Evolutionary conservation across 1,140 invertebrate species (phyloP), one percentile per base, ranked within the genome.

Genomic region (Philotrypesis tridentata): DNA sequence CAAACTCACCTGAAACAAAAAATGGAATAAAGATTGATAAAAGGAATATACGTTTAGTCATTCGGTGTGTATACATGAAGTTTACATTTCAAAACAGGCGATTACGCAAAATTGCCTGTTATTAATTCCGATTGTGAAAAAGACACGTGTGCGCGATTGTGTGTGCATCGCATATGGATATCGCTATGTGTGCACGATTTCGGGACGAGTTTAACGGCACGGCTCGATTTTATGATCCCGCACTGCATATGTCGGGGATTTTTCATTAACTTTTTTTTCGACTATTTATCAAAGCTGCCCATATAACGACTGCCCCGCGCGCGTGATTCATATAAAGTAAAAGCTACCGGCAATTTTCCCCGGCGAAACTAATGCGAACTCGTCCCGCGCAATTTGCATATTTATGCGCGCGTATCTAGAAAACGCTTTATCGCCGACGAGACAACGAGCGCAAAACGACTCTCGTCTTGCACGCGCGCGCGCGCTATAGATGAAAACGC

Each of bases 251-350:
- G 12, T 1, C 37, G 37, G 3, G 8, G 3, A 1, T 1, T 14
- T 14, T 43, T 43, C 48, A 9, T 55, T n/a, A 55, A 6, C 48
- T 55, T 17, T 55, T n/a, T 55, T n/a, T 55, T 55, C 11, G 31
- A 40, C n/a, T n/a, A 67, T 67, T 67, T 55, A 31, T 68, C 63
- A 0, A 61, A 61, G 48, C 61, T 55, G n/a, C n/a, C n/a, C n/a
- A n/a, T n/a, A n/a, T n/a, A 61, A 71, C 43, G 27, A 71, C 43
- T 60, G 55, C 33, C 27, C 12, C 8, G 9, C 9, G 9, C 33
- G 33, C 33, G 12, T 40, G 29, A 68, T n/a, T 79, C 77, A 77
- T 67, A n/a, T n/a, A n/a, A n/a, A 70, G 40, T 70, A 70, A 78
- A 70, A 78, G 63, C 6, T 70, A 29, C 40, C 71, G 33, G 48